Base-by-base conservation (phyloP, 2,113 vertebrate species). In the Upupa epops region DNA sequence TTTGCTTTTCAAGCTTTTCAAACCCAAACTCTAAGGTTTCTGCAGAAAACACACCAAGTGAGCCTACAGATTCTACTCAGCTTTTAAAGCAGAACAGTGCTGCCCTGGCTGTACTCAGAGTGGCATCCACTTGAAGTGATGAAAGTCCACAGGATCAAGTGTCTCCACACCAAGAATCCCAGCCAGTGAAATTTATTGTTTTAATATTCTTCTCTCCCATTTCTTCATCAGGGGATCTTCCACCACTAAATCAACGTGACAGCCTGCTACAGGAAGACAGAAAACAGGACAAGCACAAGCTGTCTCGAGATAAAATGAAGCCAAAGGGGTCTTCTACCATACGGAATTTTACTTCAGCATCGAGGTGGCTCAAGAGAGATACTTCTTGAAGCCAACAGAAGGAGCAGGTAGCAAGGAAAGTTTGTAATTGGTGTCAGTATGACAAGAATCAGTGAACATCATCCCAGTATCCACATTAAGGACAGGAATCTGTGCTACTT, bases 161-260 rank as follows among this genome's bases (percentile, higher is more conserved):
- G 70, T 69, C 28, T 90, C 25, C 36, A 49, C 32, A 42, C 46
- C 70, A 91, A 68, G 31, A 20, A 59, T 71, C 75, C 49, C 32
- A 74, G 46, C 34, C 83, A 65, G 36, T 69, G 36, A 88, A 92
- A 84, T 92, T 71, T 81, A 91, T 82, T 72, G 54, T n/a, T 95
- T 95, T 88, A 88, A 88, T 86, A 91, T 88, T 83, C 20, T 55
- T 69, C 88, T 86, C 77, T 80, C 37, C 31, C 46, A 51, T 78
- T 90, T 86, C 56, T 94, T 40, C 54, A n/a, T 19, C 45, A 69
- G 88, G 36, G 20, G 31, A 64, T 82, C 70, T 65, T 86, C 88
- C 32, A 61, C 75, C 55, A 65, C 46, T 90, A 69, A 79, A 78
- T 79, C 59, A 89, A 42, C 46, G 37, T 12, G 56, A 83, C 55